Conservation (phyloP, 2,888 invertebrate genomes). For the Andrena hattorfiana region DNA sequence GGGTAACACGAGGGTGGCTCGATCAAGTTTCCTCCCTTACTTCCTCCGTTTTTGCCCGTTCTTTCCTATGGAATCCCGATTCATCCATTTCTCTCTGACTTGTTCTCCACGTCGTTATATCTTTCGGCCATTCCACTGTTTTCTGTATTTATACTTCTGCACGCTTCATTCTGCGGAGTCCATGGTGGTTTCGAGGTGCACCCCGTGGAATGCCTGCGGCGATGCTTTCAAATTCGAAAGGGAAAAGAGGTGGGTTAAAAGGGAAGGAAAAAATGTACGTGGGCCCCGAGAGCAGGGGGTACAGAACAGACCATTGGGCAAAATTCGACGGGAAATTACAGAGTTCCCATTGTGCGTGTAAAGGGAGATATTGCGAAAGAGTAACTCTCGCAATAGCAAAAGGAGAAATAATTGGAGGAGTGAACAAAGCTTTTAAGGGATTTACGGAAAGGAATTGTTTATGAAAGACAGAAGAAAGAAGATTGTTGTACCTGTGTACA, state of each 20-base stretch:
- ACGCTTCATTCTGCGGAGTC: slow-evolving; percentile 60
- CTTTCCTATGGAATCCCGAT: slow-evolving; percentile 4
- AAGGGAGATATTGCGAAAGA: no score
- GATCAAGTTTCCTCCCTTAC: slow-evolving; percentile 28
- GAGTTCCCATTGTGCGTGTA: no score
- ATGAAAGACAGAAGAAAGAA: no score
- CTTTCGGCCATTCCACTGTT: neutral
- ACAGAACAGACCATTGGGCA: no score
- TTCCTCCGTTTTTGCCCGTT: slow-evolving; percentile 2
- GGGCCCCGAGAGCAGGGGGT: no score
- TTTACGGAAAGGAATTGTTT: no score
- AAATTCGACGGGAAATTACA: no score
- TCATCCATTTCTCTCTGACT: neutral
- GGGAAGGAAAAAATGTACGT: neutral
- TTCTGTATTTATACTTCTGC: neutral
- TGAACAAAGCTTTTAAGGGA: no score
- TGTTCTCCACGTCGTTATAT: neutral
- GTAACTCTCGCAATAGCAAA: no score
- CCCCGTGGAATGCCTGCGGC: slow-evolving; percentile 65
- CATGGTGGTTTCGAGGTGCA: slow-evolving; percentile 70
- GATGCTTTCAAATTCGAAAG: slow-evolving; percentile 41
- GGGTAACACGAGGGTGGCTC: slow-evolving; percentile 46
- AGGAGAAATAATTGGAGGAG: no score
- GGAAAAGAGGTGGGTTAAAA: neutral
- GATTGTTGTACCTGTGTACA: no score